phyloP scores from a whole-genome alignment of 2,797 vertebrate species.

The Agapornis canus region DNA sequence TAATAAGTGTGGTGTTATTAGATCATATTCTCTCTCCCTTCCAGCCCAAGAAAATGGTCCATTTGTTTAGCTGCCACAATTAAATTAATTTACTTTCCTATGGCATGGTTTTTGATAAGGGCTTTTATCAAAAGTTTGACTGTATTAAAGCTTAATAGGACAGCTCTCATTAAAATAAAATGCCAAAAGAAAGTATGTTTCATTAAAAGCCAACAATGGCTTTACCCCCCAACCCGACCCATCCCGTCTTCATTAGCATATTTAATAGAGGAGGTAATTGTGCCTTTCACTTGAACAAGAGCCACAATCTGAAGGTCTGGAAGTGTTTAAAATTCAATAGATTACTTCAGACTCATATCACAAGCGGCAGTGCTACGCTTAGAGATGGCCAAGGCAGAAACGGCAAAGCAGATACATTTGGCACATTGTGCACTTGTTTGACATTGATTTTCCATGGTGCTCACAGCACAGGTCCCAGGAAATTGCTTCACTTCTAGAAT shows the following conservation, averaged over 20 bases:
- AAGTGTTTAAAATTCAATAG: slow-evolving; percentile 15
- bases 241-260: slow-evolving; percentile 46
- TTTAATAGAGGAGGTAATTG: slow-evolving; percentile 47
- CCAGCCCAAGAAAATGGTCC: slow-evolving; percentile 27
- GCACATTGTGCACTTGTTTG: background rate
- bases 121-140: slow-evolving; percentile 65
- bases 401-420: background rate
- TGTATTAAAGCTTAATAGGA: slow-evolving; percentile 39
- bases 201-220: slow-evolving; percentile 53
- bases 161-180: slow-evolving; percentile 48
- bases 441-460: background rate
- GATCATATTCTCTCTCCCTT: slow-evolving; percentile 29
- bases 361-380: fast-evolving
- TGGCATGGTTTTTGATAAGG: slow-evolving; percentile 59
- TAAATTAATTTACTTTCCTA: slow-evolving; percentile 65
- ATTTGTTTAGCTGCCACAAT: slow-evolving; percentile 55
- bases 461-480: background rate
- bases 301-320: background rate
- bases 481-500: background rate
- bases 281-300: background rate
- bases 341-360: background rate
- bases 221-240: background rate
- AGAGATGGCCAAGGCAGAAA: background rate
- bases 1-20: slow-evolving; percentile 54
- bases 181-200: background rate